These are phyloP conservation scores for Lepus timidus DNA, from an alignment of 2,113 vertebrate genomes.

Conservation along the genomic window DNA sequence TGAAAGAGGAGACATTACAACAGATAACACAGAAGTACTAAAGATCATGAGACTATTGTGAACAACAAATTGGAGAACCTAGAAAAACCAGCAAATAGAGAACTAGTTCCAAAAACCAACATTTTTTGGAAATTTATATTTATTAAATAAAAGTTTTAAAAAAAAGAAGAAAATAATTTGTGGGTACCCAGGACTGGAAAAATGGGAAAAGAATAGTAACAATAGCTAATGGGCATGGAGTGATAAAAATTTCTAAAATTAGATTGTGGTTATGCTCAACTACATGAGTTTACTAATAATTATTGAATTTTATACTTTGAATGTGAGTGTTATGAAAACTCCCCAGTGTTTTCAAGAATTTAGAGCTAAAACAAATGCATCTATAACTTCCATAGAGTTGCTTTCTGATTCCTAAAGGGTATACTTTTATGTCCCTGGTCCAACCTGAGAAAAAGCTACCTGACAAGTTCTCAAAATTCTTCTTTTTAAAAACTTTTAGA, in stretches of 20 bases:
- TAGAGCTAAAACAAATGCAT: constrained; percentile 41
- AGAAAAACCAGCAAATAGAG: too few species aligned
- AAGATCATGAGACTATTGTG: too few species aligned
- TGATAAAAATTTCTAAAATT: background rate
- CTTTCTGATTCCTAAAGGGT: background rate
- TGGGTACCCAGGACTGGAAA: background rate
- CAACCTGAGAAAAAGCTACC: constrained; percentile 32
- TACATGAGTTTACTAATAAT: background rate
- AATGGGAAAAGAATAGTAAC: background rate
- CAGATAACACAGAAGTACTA: too few species aligned
- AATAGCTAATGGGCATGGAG: background rate
- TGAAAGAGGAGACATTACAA: too few species aligned
- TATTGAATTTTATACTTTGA: background rate
- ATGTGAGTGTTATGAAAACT: constrained; percentile 25
- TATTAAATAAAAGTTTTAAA: too few species aligned
- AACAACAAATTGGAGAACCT: too few species aligned
- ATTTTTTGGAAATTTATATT: too few species aligned
- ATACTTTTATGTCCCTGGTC: constrained; percentile 4
- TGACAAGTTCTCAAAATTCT: constrained; percentile 28
- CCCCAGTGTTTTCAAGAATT: constrained; percentile 44
- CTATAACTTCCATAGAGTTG: background rate
- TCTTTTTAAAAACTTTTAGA: background rate
- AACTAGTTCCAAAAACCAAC: too few species aligned
- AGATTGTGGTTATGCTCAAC: background rate
- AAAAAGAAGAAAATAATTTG: background rate